Evolutionary conservation across 2,797 vertebrate species (phyloP).

Genomic region (Buphagus erythrorhynchus): DNA sequence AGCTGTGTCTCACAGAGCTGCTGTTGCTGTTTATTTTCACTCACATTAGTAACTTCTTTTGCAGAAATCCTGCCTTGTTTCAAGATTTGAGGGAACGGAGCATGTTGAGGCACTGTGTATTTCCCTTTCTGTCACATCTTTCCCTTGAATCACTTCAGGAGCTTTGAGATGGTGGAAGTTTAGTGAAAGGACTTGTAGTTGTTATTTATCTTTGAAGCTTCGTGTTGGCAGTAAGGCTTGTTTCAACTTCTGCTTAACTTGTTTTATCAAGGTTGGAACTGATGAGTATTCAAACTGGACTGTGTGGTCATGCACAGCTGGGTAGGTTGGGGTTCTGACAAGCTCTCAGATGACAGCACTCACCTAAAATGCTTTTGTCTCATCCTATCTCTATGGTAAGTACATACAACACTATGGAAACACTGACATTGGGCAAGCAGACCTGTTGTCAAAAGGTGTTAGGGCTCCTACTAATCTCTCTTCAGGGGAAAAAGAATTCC

Average conservation of each 20-base stretch:
- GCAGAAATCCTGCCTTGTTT: neutral
- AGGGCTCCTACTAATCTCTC: neutral
- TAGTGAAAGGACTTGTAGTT: neutral
- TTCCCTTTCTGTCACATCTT: neutral
- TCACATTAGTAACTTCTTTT: neutral
- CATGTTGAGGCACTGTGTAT: fast-evolving
- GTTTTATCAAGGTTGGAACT: neutral
- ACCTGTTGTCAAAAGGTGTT: slow-evolving; percentile 48
- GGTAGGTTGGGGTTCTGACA: neutral
- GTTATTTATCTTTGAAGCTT: neutral
- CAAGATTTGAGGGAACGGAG: neutral
- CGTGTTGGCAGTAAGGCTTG: neutral
- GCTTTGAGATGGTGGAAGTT: neutral
- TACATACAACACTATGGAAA: slow-evolving; percentile 13
- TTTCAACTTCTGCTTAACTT: neutral
- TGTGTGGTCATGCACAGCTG: neutral
- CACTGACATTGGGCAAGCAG: neutral
- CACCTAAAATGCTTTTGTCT: neutral
- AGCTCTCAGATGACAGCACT: neutral
- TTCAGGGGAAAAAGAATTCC: neutral
- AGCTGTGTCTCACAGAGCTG: neutral
- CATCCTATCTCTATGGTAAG: neutral
- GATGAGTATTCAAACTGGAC: neutral
- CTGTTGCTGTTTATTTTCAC: neutral
- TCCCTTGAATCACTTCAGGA: neutral